These are phyloP conservation scores for Myanophis thanlyinensis DNA, from an alignment of 2,113 vertebrate genomes.

Conservation along the genomic window DNA sequence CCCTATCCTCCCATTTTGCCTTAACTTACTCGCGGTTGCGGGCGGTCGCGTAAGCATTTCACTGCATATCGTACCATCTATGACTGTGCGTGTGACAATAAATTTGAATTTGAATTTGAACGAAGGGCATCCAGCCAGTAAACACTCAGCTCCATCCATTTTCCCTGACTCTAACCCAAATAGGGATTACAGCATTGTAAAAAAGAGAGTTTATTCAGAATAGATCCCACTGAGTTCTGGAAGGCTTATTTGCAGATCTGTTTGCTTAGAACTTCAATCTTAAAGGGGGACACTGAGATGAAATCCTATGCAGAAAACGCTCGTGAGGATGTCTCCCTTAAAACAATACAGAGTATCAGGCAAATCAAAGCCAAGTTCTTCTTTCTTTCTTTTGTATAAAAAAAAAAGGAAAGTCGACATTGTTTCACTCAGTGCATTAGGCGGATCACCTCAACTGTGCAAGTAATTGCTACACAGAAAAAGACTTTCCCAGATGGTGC, in stretches of 20 bases:
- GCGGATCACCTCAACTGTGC: not conserved
- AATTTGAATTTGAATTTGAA: too few relatives aligned
- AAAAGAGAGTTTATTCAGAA: not conserved
- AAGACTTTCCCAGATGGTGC: constrained; percentile 8
- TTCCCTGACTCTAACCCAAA: not conserved
- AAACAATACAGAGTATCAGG: not conserved
- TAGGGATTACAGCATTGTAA: not conserved
- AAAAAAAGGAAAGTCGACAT: not conserved
- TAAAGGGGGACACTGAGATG: not conserved
- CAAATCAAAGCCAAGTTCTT: not conserved
- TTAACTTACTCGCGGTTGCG: too few relatives aligned
- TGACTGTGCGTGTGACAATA: too few relatives aligned
- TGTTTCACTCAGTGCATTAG: constrained; percentile 13
- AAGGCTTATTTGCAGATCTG: not conserved
- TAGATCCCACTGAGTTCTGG: not conserved
- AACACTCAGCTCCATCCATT: not conserved
- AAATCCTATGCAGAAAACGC: not conserved
- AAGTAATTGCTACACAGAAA: constrained; percentile 7
- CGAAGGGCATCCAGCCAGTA: not conserved
- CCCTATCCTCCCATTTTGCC: too few relatives aligned
- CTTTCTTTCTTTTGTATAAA: not conserved
- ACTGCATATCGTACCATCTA: too few relatives aligned
- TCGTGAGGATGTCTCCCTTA: not conserved
- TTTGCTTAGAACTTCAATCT: not conserved
- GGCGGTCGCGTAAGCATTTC: too few relatives aligned